Percentiles rank a stretch among this genome's conserved stretches.
Evolutionary conservation across 2,113 vertebrate species (phyloP).

Genomic region (Plecturocebus donacophilus): DNA sequence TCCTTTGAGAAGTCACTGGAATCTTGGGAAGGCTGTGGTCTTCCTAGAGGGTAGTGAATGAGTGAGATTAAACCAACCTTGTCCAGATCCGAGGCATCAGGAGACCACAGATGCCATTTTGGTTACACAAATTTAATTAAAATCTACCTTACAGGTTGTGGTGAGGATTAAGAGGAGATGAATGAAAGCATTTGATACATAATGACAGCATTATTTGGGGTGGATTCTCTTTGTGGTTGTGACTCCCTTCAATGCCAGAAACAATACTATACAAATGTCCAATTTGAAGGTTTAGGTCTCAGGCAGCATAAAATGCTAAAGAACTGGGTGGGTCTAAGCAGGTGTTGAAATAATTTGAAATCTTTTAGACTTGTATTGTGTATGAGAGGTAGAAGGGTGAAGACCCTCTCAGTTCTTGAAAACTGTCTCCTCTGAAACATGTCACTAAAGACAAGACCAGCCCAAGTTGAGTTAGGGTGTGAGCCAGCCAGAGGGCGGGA

Average conservation of each 20-base stretch:
- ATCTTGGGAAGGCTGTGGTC: not conserved
- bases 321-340: not conserved
- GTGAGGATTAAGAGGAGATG: not conserved
- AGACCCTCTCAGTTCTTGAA: not conserved
- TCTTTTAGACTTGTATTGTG: not conserved
- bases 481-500: not conserved
- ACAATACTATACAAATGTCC: not conserved
- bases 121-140: not conserved
- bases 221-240: not conserved
- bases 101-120: not conserved
- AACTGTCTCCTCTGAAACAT: not conserved
- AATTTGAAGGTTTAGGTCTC: not conserved
- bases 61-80: not conserved
- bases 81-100: not conserved
- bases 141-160: not conserved
- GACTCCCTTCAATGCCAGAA: not conserved
- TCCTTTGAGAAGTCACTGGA: not conserved
- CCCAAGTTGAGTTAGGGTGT: not conserved
- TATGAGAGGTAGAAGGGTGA: not conserved
- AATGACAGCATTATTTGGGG: not conserved
- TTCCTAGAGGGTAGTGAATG: not conserved
- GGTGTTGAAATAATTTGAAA: not conserved
- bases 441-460: not conserved
- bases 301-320: not conserved
- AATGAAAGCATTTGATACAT: not conserved